phyloP scores from a whole-genome alignment of 2,888 invertebrate genomes.

The Tetrapedia diversipes region DNA sequence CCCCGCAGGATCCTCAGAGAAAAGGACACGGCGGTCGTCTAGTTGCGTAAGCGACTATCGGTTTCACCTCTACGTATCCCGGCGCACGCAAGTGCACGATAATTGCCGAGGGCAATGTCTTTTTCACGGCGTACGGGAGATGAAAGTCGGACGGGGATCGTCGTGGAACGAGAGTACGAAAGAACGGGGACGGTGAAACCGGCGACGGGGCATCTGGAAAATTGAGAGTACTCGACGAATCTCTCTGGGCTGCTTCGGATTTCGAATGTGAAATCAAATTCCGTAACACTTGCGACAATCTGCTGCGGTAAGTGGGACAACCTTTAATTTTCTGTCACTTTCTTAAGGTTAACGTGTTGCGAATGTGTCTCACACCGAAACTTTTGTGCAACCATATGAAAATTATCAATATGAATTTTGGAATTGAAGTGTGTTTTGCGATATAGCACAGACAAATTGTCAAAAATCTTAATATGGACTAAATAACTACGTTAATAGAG shows the following conservation, averaged over 20 bases:
- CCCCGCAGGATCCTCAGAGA: conserved; percentile 26
- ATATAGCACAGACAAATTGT: too few relatives aligned
- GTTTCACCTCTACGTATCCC: conserved; percentile 54
- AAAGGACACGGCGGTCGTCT: conserved; percentile 27
- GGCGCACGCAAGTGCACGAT: conserved; percentile 49
- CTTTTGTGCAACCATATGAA: too few relatives aligned
- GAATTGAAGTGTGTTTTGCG: too few relatives aligned
- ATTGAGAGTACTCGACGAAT: neutral
- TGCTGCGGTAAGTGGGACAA: too few relatives aligned
- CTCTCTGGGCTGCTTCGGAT: neutral
- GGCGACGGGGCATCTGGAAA: neutral
- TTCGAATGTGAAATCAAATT: too few relatives aligned
- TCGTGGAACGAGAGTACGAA: neutral
- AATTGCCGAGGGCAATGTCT: conserved; percentile 60
- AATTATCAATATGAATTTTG: too few relatives aligned
- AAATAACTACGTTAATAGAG: too few relatives aligned
- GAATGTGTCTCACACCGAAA: too few relatives aligned
- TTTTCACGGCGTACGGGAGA: neutral
- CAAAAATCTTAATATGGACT: too few relatives aligned
- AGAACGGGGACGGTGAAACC: conserved; percentile 9
- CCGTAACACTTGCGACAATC: too few relatives aligned
- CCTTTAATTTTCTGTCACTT: too few relatives aligned
- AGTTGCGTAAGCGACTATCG: conserved; percentile 60
- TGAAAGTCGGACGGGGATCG: conserved; percentile 1
- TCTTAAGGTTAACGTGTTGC: too few relatives aligned